Evolutionary conservation across 2,113 vertebrate species (phyloP).

Genomic region (Daphoenositta chrysoptera): DNA sequence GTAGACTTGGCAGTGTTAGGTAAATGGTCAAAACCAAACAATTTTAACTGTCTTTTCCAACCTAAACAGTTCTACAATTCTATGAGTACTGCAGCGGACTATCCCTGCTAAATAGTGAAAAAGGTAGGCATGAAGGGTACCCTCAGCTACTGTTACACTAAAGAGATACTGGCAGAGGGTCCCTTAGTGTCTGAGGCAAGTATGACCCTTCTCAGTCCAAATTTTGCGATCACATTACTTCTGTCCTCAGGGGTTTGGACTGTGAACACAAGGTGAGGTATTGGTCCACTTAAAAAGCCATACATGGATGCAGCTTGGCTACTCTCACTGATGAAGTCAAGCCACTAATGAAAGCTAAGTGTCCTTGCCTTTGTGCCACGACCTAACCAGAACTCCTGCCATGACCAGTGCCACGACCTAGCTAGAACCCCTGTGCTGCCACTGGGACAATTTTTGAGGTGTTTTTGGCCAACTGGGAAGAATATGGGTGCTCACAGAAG

Average conservation of each 20-base stretch:
- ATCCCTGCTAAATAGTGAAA: not conserved
- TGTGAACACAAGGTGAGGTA: not conserved
- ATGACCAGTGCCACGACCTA: not conserved
- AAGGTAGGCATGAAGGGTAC: not conserved
- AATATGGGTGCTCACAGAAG: not conserved
- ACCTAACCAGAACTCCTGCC: not conserved
- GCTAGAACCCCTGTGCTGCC: rapidly evolving
- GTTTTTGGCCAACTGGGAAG: not conserved
- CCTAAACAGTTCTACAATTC: not conserved
- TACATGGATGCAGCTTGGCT: not conserved
- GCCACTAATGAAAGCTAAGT: not conserved
- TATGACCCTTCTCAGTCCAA: not conserved
- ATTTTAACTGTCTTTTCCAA: not conserved
- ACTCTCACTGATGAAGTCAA: not conserved
- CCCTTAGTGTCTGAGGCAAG: not conserved
- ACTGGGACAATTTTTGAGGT: not conserved
- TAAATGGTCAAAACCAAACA: not conserved
- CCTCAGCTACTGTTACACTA: not conserved
- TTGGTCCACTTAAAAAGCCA: not conserved
- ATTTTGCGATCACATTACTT: not conserved
- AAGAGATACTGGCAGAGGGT: not conserved
- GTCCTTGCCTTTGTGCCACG: not conserved
- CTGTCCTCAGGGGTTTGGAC: not conserved
- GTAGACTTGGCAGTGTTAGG: not conserved
- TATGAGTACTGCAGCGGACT: not conserved